Evolutionary conservation across 2,797 vertebrate species (phyloP).

Genomic region (Sarcophilus harrisii): DNA sequence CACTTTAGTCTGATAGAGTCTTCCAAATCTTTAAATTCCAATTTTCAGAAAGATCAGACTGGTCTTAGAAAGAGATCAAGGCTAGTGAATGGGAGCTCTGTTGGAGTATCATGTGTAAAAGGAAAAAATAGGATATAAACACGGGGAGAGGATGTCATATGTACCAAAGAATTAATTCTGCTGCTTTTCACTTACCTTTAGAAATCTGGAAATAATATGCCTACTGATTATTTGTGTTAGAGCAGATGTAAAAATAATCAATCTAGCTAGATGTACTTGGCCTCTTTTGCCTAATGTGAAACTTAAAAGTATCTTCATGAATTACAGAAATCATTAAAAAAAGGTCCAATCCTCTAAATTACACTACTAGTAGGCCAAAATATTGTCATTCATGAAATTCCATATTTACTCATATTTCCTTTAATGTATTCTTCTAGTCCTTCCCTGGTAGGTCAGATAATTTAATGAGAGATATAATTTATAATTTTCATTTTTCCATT

Average conservation of each 20-base stretch:
- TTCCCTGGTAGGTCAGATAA: conserved; percentile 7
- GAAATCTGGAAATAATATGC: conserved; percentile 71
- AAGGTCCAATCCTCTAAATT: conserved; percentile 22
- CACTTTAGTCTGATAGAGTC: not conserved
- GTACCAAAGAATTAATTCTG: conserved; percentile 64
- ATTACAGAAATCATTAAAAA: conserved; percentile 37
- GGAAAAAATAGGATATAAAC: not conserved
- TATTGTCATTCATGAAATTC: conserved; percentile 27
- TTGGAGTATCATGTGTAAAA: conserved; percentile 7
- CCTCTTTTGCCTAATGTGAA: conserved; percentile 46
- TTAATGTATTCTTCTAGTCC: not conserved
- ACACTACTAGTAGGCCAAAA: conserved; percentile 27
- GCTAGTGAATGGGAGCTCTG: not conserved
- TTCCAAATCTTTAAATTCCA: conserved; percentile 33
- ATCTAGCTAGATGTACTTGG: conserved; percentile 43
- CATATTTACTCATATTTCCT: not conserved
- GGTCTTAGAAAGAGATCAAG: conserved; percentile 24
- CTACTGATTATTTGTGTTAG: conserved; percentile 71
- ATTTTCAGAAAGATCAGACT: conserved; percentile 51
- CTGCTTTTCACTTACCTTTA: conserved; percentile 64
- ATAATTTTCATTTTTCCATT: conserved; percentile 6
- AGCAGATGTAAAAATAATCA: conserved; percentile 70
- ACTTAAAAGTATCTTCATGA: conserved; percentile 48
- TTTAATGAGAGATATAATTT: not conserved
- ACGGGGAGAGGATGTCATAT: not conserved